These are phyloP conservation scores for Antidorcas marsupialis DNA, from an alignment of 2,113 vertebrate genomes.

Conservation along the genomic window DNA sequence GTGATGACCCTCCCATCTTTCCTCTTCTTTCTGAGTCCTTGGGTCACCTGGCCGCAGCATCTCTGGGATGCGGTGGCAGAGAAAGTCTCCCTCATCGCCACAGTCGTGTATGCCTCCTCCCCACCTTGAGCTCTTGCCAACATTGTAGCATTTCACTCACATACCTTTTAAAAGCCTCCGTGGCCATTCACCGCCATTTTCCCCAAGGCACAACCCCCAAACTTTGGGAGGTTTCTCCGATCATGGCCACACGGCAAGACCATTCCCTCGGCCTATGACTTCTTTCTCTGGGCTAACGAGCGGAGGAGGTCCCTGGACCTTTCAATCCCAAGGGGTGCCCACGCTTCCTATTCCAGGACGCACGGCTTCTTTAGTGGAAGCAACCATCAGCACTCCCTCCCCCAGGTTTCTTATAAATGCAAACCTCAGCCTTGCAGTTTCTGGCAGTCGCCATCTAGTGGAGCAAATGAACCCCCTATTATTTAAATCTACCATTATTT, in stretches of 20 bases:
- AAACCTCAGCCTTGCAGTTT: background rate
- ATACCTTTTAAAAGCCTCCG: background rate
- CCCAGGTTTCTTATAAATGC: slow-evolving; percentile 4
- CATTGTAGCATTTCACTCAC: background rate
- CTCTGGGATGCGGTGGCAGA: no score
- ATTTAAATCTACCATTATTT: slow-evolving; percentile 46
- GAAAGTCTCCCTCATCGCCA: accelerated
- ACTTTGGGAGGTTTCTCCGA: background rate
- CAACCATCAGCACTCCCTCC: no score
- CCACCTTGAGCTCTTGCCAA: background rate
- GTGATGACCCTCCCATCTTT: accelerated
- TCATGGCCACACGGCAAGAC: background rate
- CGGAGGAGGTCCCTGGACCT: background rate
- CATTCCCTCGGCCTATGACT: background rate
- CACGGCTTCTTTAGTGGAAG: background rate
- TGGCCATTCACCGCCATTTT: background rate
- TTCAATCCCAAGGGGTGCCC: background rate
- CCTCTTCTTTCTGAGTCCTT: background rate
- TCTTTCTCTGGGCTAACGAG: background rate
- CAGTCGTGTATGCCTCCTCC: accelerated
- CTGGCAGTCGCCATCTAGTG: background rate
- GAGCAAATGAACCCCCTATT: slow-evolving; percentile 17
- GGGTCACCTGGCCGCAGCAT: background rate
- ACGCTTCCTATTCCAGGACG: background rate
- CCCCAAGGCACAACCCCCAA: background rate